Evolutionary conservation across 2,888 invertebrate species (phyloP), one percentile per base, ranked within the genome.

Genomic region (Sericinus montela): DNA sequence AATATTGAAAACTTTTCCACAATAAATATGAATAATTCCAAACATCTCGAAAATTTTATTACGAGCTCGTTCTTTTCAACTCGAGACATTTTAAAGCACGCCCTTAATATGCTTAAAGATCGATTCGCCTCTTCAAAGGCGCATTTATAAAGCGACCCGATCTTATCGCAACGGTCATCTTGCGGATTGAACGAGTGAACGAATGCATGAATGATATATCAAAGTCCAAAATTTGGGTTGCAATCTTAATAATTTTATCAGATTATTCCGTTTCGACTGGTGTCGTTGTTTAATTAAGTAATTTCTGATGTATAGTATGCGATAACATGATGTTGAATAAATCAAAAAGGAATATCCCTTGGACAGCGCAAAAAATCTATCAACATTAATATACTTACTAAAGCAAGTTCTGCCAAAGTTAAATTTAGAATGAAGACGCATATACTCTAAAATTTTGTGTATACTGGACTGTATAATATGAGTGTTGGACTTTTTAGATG

Each of bases 231-330:
- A 78, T 80, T 75, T 69, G 63, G 78, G 76, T 73, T 81, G 76
- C 71, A 69, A 76, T 79, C 75, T 79, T 69, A 77, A 79, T 69
- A 75, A 76, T 74, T 69, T 79, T 77, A 80, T 81, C 79, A 67
- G 75, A 75, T 80, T 63, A 65, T 62, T 64, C 57, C 56, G 39
- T 58, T 63, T 61, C 62, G 60, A 60, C 65, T 41, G 40, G 47
- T 49, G 49, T 49, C 44, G 39, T 44, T 44, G 46, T 56, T 72
- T 77, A 75, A 78, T 80, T 75, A 78, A 75, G 73, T 69, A 72
- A 75, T 76, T 64, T 64, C 58, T 62, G 54, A 53, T 54, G 50
- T 51, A 52, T 51, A 46, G 51, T 51, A 40, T 44, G 51, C 47
- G 46, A 46, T 52, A 42, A 40, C 29, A 35, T 30, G 34, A 47